Evolutionary conservation across 2,888 invertebrate species (phyloP), one percentile per base, ranked within the genome.

Genomic region (Phyto melanocephala): DNA sequence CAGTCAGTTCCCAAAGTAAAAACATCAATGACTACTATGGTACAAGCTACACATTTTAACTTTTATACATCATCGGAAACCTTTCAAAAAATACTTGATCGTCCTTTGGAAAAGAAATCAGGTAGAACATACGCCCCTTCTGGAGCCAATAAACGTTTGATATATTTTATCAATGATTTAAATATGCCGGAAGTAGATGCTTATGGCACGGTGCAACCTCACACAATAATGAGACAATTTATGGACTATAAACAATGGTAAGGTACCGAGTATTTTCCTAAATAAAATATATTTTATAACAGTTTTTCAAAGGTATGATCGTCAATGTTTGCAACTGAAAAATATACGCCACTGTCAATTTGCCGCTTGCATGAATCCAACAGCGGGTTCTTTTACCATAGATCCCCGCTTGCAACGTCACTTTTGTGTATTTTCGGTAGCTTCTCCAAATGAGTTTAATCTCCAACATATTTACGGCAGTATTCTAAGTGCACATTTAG

Each of bases 111-210:
- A 90, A 98, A 98, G 92, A 98, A 98, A 90, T 97, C 98, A 0
- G 98, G 98, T 0, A 94, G 96, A 80, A 97, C 96, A 89, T 98
- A 95, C 89, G 98, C 97, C 0, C 98, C 98, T 4, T 96, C 97
- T 0, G 98, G 98, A 8, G 87, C 89, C 20, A 96, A 94, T 88
- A 94, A 89, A 6, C 87, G 94, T 22, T 94, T 99, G 92, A 95
- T 99, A 81, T 98, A 98, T 92, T 98, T 98, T 90, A 94, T 98
- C 79, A 98, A 98, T 88, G 98, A 99, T 88, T 94, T 98, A 93
- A 99, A 99, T 90, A 98, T 98, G 98, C 98, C 98, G 0, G 97
- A 98, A 92, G 98, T 98, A 4, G 98, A 99, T 91, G 94, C 93
- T 70, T 99, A 98, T 90, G 98, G 97, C 80, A 99, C 98, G 0